Percentiles rank a stretch among this genome's conserved stretches.
phyloP scores from a whole-genome alignment of 2,797 vertebrate species.

The Carcharodon carcharias region DNA sequence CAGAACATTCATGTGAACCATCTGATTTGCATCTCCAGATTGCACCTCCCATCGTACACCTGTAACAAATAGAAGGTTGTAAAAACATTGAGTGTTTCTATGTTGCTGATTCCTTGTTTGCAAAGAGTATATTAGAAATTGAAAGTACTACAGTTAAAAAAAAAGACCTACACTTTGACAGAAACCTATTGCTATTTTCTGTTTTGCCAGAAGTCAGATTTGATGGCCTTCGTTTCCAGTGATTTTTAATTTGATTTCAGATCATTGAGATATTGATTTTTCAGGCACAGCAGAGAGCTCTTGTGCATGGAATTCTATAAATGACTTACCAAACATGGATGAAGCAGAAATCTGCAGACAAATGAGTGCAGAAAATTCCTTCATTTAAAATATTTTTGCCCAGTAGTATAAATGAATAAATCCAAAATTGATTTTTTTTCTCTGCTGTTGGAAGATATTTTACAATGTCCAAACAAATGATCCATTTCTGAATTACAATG shows the following conservation, averaged over 20 bases:
- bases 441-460: background rate
- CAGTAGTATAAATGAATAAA: background rate
- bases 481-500: background rate
- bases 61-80: conserved; percentile 59
- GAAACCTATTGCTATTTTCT: background rate
- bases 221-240: background rate
- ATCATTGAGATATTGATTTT: background rate
- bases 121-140: background rate
- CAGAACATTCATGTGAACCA: conserved; percentile 99
- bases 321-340: background rate
- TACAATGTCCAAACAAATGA: background rate
- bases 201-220: background rate
- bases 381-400: background rate
- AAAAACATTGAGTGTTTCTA: background rate
- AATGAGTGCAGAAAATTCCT: background rate
- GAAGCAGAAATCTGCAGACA: background rate
- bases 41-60: conserved; percentile 89
- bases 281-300: background rate
- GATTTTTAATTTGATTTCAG: background rate
- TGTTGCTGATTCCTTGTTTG: background rate
- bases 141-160: background rate
- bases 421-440: background rate
- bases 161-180: conserved; percentile 28
- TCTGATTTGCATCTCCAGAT: conserved; percentile 87
- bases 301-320: background rate